Conservation (phyloP, 2,888 invertebrate genomes). For the Halictus quadricinctus region DNA sequence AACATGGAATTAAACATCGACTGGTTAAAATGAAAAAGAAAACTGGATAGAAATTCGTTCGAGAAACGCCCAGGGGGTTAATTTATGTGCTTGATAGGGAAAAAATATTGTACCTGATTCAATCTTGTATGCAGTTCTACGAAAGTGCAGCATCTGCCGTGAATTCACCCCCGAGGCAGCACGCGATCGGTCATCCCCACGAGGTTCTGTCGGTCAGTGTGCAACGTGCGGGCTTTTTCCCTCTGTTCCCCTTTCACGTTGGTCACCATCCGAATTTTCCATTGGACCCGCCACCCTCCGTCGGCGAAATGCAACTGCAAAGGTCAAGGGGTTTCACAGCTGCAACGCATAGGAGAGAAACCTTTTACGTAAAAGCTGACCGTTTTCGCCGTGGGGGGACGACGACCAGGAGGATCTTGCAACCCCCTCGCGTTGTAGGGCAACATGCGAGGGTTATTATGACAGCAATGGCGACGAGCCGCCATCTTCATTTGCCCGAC, state of each 20-base stretch:
- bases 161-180: slow-evolving; percentile 27
- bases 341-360: slow-evolving; percentile 61
- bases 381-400: slow-evolving; percentile 35
- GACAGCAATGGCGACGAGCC: neutral
- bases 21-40: neutral
- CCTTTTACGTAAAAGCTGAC: slow-evolving; percentile 63
- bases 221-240: slow-evolving; percentile 38
- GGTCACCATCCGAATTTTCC: slow-evolving; percentile 49
- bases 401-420: slow-evolving; percentile 37
- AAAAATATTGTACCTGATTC: neutral
- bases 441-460: neutral
- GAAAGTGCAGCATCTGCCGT: slow-evolving; percentile 40
- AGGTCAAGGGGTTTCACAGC: slow-evolving; percentile 79
- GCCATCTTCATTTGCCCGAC: neutral
- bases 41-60: neutral
- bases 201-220: slow-evolving; percentile 54
- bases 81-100: neutral
- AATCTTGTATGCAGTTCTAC: neutral
- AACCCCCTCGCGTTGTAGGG: slow-evolving; percentile 54
- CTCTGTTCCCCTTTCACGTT: slow-evolving; percentile 11
- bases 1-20: no score
- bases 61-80: neutral
- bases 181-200: slow-evolving; percentile 43
- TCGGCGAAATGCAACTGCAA: slow-evolving; percentile 5
- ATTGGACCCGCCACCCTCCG: slow-evolving; percentile 29